Percentiles rank a stretch among this genome's conserved stretches.
Conservation (phyloP, 2,888 invertebrate genomes). For the Gisinianus flammeolus region DNA sequence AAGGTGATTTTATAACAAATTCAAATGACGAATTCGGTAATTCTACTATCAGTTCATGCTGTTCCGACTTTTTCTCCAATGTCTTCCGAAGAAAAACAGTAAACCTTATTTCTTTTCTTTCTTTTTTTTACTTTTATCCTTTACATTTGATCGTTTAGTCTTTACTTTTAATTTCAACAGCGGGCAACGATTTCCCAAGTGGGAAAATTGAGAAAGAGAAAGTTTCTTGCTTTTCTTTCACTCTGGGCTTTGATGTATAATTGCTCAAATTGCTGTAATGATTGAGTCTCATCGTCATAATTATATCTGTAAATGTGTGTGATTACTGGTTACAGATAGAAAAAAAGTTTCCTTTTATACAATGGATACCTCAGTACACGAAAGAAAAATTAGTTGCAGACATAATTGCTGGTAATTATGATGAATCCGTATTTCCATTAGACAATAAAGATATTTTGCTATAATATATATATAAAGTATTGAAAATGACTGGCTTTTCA, state of each 20-base stretch:
- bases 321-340: constrained; percentile 43
- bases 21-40: not conserved
- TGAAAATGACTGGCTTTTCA: too few relatives aligned
- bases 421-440: not conserved
- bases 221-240: too few relatives aligned
- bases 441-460: not conserved
- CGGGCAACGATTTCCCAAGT: too few relatives aligned
- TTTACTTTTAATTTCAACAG: too few relatives aligned
- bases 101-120: constrained; percentile 10
- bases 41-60: not conserved
- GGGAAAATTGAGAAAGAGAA: not conserved
- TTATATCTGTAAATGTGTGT: not conserved
- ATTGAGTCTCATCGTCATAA: not conserved
- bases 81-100: constrained; percentile 54
- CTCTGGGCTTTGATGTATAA: too few relatives aligned
- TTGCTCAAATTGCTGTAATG: too few relatives aligned
- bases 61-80: constrained; percentile 33
- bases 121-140: not conserved
- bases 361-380: constrained; percentile 55
- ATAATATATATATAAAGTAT: not conserved
- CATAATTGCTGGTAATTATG: constrained; percentile 48
- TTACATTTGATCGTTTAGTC: too few relatives aligned
- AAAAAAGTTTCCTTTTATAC: constrained; percentile 52
- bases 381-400: constrained; percentile 54
- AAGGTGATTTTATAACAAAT: not conserved